Evolutionary conservation across 1,140 invertebrate species (phyloP), one percentile per base, ranked within the genome.

Genomic region (Drosophila eugracilis): DNA sequence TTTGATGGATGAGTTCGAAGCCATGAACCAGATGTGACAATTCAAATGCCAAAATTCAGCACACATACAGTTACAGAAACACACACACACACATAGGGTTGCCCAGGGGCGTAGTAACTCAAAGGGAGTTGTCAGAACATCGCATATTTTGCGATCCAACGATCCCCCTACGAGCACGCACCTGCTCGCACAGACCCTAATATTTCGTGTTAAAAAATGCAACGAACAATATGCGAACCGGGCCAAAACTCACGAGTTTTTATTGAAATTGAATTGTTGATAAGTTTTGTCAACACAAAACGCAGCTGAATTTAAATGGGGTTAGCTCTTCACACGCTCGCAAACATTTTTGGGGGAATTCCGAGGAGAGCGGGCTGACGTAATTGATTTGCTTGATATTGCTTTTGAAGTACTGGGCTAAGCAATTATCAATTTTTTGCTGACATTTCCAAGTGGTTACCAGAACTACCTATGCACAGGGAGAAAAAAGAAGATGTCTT

Each of bases 221-320:
- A 88, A 47, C 48, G 78, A 67, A 75, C 71, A 78, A 81, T 67
- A 69, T 83, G 83, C 59, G 78, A 63, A 57, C 57, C 74, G 63
- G 59, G 66, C 28, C 57, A 66, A 62, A 66, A 66, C 70, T 53
- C 50, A 62, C 59, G 71, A 71, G 78, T 88, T 85, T 84, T 88
- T 88, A 88, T 88, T 88, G 83, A 88, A 88, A 88, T 88, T 88
- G 83, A 88, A 88, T 88, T 88, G 83, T 88, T 88, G 83, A 88
- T 88, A 88, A 78, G 83, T 88, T 88, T 75, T 81, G 83, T 88
- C 83, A 88, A 83, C 83, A 86, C 79, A 86, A 70, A 62, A 75
- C 47, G 55, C 45, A 67, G 39, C 48, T 74, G 70, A 48, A 74
- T 55, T 55, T 66, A 53, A 75, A 49, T 49, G 45, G 41, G 45